These are phyloP conservation scores for Saturnia japonica DNA, from an alignment of 2,888 invertebrate genomes.

Conservation along the genomic window DNA sequence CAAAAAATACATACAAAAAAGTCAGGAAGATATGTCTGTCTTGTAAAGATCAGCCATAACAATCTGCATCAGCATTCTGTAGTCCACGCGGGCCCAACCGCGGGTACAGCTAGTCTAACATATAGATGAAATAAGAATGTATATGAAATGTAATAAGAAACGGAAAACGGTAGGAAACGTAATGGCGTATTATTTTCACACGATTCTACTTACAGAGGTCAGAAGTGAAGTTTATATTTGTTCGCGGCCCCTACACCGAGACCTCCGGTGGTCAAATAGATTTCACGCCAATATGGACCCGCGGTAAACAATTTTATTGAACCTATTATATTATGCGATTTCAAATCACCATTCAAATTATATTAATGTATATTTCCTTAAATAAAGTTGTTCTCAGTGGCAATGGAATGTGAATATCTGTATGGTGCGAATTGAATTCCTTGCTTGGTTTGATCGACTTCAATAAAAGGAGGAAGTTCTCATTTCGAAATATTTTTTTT, in stretches of 20 bases:
- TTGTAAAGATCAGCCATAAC: too few relatives aligned
- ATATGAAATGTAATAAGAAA: background rate
- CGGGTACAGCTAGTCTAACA: too few relatives aligned
- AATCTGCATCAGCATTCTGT: too few relatives aligned
- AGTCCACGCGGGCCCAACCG: too few relatives aligned
- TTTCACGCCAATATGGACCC: constrained; percentile 59
- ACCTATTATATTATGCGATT: constrained; percentile 13
- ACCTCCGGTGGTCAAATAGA: constrained; percentile 34
- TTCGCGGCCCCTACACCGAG: constrained; percentile 11
- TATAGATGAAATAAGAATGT: too few relatives aligned
- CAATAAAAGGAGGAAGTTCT: too few relatives aligned
- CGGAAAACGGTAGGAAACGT: background rate
- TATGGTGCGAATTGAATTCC: background rate
- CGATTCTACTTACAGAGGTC: background rate
- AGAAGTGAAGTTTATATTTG: background rate
- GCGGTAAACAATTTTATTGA: constrained; percentile 33
- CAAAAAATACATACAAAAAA: too few relatives aligned
- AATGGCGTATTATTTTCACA: constrained; percentile 19
- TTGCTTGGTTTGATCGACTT: background rate
- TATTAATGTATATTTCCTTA: background rate
- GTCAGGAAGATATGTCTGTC: too few relatives aligned
- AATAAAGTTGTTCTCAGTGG: background rate
- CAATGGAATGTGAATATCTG: background rate
- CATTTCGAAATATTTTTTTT: too few relatives aligned
- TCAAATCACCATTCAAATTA: background rate